Conservation (phyloP, 2,888 invertebrate species). For the Cataglyphis albicans region DNA sequence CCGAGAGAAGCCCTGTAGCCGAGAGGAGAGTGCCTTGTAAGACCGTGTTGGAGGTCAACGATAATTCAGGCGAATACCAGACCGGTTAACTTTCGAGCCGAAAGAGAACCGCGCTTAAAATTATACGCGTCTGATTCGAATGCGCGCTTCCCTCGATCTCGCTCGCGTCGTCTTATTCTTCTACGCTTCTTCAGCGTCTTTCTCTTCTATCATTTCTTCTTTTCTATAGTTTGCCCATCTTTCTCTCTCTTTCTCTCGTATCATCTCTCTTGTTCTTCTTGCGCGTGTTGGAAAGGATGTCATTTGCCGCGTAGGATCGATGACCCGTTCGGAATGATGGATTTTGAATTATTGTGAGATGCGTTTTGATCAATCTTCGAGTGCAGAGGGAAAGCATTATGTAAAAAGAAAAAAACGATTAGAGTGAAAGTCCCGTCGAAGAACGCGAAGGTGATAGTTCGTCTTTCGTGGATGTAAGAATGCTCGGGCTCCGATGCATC, state of each 20-base stretch:
- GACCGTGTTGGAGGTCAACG: slow-evolving; percentile 82
- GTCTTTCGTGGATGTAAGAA: slow-evolving; percentile 20
- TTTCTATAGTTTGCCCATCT: slow-evolving; percentile 23
- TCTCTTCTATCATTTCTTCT: slow-evolving; percentile 6
- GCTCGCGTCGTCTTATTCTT: slow-evolving; percentile 65
- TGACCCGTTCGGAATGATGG: slow-evolving; percentile 64
- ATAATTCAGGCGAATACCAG: slow-evolving; percentile 82
- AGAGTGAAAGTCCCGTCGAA: slow-evolving; percentile 24
- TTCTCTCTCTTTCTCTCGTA: slow-evolving; percentile 29
- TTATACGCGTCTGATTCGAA: slow-evolving; percentile 79
- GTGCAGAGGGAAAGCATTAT: background rate
- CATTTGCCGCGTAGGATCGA: slow-evolving; percentile 62
- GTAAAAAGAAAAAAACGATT: slow-evolving; percentile 4
- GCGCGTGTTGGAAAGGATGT: slow-evolving; percentile 59
- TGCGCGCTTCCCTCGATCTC: slow-evolving; percentile 71
- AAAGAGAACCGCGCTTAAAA: slow-evolving; percentile 78
- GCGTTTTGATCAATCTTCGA: slow-evolving; percentile 69
- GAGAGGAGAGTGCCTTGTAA: slow-evolving; percentile 79
- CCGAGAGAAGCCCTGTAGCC: slow-evolving; percentile 69
- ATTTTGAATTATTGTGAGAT: slow-evolving; percentile 66
- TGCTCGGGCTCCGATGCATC: slow-evolving; percentile 39
- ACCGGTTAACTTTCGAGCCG: slow-evolving; percentile 78
- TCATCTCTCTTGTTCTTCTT: slow-evolving; percentile 16
- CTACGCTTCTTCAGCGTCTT: slow-evolving; percentile 42
- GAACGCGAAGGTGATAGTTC: slow-evolving; percentile 30